Base-by-base conservation (phyloP, 2,888 invertebrate genomes). In the Noctuana brunneofusca region DNA sequence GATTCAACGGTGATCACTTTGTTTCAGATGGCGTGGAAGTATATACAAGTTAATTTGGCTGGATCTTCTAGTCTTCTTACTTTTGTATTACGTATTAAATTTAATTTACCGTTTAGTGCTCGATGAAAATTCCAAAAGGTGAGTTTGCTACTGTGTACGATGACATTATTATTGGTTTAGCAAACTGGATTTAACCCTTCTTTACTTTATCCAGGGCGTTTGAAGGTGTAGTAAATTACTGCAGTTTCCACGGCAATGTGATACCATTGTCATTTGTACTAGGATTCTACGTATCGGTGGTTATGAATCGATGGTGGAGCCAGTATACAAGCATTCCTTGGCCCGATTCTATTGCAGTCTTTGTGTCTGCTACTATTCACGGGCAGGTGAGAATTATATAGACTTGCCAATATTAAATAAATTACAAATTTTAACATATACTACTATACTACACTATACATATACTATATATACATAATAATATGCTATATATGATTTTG, bases 41-140 rank as follows among this genome's bases (percentile, higher is more conserved):
- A 96, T 98, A 75, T 98, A 98, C 94, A 98, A 98, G 87, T 89
- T 98, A 71, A 96, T 98, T 66, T 98, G 97, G 97, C 92, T 96
- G 70, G 98, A 98, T 83, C 92, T 98, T 58, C 78, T 96, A 27
- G 92, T 96, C 58, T 98, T 97, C 82, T 92, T 97, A 66, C 86
- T 93, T 35, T 81, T 96, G 59, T 98, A 97, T 83, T 97, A 97
- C 78, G 75, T 93, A 46, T 93, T 98, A 68, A 97, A 96, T 83
- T 83, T 96, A 68, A 89, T 94, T 2, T 98, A 98, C 85, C 93
- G 97, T 67, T 93, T 95, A 75, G 84, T 93, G 20, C 89, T 98
- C 68, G 91, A 94, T 77, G 92, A 92, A 1, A 78, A 92, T 0
- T 95, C 96, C 65, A 96, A 95, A 91, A 91, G 85, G 96, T 96